phyloP scores from a whole-genome alignment of 2,797 vertebrate genomes.

The Cynopterus sphinx region DNA sequence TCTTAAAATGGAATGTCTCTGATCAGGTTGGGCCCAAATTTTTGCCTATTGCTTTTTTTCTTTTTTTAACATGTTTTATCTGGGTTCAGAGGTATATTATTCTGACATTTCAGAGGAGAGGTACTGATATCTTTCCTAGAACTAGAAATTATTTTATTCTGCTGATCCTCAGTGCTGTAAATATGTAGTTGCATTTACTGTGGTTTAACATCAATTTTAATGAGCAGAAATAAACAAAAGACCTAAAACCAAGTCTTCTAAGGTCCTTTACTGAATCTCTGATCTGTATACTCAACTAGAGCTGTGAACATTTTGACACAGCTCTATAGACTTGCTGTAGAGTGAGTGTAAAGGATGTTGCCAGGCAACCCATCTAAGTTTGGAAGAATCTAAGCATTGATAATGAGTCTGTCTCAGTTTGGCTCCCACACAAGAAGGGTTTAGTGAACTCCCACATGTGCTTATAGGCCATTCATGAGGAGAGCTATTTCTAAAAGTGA shows the following conservation, averaged over 20 bases:
- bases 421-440: conserved; percentile 69
- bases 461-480: conserved; percentile 50
- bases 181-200: background rate
- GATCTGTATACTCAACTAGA: conserved; percentile 47
- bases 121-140: conserved; percentile 2
- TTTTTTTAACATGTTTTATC: background rate
- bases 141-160: conserved; percentile 14
- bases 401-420: conserved; percentile 45
- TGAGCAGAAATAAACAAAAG: conserved; percentile 63
- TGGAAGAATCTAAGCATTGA: conserved; percentile 75
- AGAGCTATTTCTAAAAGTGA: conserved; percentile 44
- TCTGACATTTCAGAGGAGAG: conserved; percentile 33
- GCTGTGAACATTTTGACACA: conserved; percentile 68
- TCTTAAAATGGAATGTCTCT: conserved; percentile 50
- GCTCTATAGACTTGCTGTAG: conserved; percentile 66
- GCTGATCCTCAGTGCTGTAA: background rate
- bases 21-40: background rate
- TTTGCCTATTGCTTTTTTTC: background rate
- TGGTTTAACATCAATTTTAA: conserved; percentile 44
- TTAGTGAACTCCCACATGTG: conserved; percentile 60
- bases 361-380: conserved; percentile 75
- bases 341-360: conserved; percentile 66
- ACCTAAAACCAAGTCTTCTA: conserved; percentile 55
- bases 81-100: background rate
- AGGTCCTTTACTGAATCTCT: conserved; percentile 20